These are phyloP conservation scores for Danio jaintianensis DNA, from an alignment of 2,797 vertebrate genomes.

Conservation along the genomic window DNA sequence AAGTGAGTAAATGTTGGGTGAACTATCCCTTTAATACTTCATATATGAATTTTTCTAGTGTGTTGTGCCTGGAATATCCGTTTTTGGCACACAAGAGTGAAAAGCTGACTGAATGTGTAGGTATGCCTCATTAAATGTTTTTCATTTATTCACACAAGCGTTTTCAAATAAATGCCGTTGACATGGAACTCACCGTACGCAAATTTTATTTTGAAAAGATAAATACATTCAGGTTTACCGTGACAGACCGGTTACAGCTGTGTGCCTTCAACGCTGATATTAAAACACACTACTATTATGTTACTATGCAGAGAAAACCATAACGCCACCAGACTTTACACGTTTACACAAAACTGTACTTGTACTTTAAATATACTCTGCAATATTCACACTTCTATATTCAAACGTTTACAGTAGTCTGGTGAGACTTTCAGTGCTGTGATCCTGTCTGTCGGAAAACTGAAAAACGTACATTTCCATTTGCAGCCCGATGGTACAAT, in stretches of 20 bases:
- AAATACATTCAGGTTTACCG: constrained; percentile 86
- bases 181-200: constrained; percentile 71
- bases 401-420: constrained; percentile 14
- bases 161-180: constrained; percentile 44
- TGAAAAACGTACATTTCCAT: constrained; percentile 65
- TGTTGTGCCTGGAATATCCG: background rate
- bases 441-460: constrained; percentile 64
- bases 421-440: constrained; percentile 8
- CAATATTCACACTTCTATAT: constrained; percentile 30
- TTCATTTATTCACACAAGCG: background rate
- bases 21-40: too few species aligned
- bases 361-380: constrained; percentile 37
- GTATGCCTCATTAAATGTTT: too few species aligned
- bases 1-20: too few species aligned
- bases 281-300: constrained; percentile 80
- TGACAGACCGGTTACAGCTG: constrained; percentile 82
- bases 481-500: constrained; percentile 71
- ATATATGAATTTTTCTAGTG: background rate
- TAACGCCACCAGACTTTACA: constrained; percentile 74
- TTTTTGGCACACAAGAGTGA: background rate
- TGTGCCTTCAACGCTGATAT: constrained; percentile 85
- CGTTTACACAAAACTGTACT: constrained; percentile 74
- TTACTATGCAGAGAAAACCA: constrained; percentile 73
- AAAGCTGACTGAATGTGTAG: background rate
- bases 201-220: constrained; percentile 82